A percentile compares a stretch with the other conserved stretches of the same genome.
Conservation (phyloP, 2,797 vertebrate species). For the Gephyroberyx darwinii region DNA sequence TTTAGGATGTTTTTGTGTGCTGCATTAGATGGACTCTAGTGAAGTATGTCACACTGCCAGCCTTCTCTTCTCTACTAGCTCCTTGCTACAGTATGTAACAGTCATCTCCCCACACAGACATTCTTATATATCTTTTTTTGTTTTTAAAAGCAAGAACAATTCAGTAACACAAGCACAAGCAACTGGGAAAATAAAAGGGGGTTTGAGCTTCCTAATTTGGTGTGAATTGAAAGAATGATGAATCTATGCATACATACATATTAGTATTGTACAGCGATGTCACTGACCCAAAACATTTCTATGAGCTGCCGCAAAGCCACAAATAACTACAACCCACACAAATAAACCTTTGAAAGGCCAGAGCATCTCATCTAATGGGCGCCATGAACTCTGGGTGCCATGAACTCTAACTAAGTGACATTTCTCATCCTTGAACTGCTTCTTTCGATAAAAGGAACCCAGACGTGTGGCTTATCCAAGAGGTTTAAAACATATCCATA, state of each 20-base stretch:
- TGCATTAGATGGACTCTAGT: conserved; percentile 16
- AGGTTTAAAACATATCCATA: conserved; percentile 35
- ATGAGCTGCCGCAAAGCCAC: conserved; percentile 36
- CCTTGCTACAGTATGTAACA: neutral
- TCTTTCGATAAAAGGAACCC: conserved; percentile 71
- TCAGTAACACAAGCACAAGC: neutral
- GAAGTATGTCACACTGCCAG: conserved; percentile 17
- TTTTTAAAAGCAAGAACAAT: conserved; percentile 2
- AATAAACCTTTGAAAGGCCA: conserved; percentile 52
- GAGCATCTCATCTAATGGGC: conserved; percentile 64
- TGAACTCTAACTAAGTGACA: conserved; percentile 46
- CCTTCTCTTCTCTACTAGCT: neutral
- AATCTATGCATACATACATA: conserved; percentile 33
- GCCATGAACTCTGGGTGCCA: conserved; percentile 60
- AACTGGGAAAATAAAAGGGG: neutral
- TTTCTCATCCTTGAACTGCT: conserved; percentile 75
- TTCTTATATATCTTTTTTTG: neutral
- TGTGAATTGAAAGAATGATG: conserved; percentile 19
- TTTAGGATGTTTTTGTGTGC: conserved; percentile 36
- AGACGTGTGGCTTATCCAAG: conserved; percentile 62
- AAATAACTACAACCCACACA: conserved; percentile 53
- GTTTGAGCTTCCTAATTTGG: conserved; percentile 9
- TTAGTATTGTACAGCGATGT: conserved; percentile 2
- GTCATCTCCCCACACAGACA: neutral
- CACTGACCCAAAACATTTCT: conserved; percentile 44